Percentiles rank a stretch among this genome's conserved stretches.
These are phyloP conservation scores for Euwallacea fornicatus DNA, from an alignment of 1,140 invertebrate species.

Conservation along the genomic window DNA sequence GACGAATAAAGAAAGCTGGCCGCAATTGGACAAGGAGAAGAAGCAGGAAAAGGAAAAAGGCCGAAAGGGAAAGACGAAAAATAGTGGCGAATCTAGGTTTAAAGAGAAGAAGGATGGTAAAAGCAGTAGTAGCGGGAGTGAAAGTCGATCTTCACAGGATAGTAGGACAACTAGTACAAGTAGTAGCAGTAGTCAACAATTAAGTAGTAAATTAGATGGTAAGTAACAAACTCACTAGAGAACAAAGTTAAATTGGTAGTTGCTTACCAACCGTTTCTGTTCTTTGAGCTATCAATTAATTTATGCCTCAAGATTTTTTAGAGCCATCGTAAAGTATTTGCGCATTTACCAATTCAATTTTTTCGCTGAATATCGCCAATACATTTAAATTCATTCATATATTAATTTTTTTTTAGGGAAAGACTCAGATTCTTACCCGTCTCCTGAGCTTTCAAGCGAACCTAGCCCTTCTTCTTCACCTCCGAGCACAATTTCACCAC, in stretches of 20 bases:
- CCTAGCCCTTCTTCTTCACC: slow-evolving; percentile 31
- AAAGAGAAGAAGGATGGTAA: slow-evolving; percentile 38
- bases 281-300: too few species aligned
- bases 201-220: slow-evolving; percentile 35
- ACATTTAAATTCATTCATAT: too few species aligned
- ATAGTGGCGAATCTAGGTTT: slow-evolving; percentile 12
- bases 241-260: neutral
- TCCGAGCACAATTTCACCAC: slow-evolving; percentile 24
- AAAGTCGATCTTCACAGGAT: slow-evolving; percentile 18
- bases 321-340: too few species aligned
- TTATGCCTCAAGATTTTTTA: too few species aligned
- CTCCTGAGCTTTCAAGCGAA: slow-evolving; percentile 20
- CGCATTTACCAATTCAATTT: too few species aligned
- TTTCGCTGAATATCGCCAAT: too few species aligned
- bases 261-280: too few species aligned
- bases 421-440: slow-evolving; percentile 31
- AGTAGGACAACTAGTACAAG: slow-evolving; percentile 35
- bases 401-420: slow-evolving; percentile 20
- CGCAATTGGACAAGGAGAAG: slow-evolving; percentile 46
- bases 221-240: slow-evolving; percentile 12
- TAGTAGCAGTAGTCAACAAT: slow-evolving; percentile 28
- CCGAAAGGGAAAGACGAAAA: slow-evolving; percentile 40
- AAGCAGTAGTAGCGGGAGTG: slow-evolving; percentile 17
- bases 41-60: slow-evolving; percentile 43
- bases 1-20: slow-evolving; percentile 47